Percentiles rank a stretch among this genome's conserved stretches.
Conservation (phyloP, 2,888 invertebrate species). For the Ptychoptera contaminata region DNA sequence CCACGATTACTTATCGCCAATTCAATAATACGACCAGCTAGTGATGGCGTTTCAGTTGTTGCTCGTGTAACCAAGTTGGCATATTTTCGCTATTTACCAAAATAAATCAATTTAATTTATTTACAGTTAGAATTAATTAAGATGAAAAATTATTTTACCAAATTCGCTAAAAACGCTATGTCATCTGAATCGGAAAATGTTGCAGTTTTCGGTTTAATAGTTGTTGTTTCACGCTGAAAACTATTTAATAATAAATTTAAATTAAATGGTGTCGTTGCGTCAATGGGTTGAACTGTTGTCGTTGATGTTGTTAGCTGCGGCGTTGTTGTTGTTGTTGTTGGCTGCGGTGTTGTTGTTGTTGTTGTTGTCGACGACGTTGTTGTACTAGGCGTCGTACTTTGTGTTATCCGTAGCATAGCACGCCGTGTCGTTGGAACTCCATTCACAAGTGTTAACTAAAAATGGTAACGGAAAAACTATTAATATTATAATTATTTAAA, state of each 20-base stretch:
- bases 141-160: constrained; percentile 29
- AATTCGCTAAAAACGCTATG: constrained; percentile 40
- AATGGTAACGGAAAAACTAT: no score
- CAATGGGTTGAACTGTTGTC: not conserved
- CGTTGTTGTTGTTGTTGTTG: constrained; percentile 3
- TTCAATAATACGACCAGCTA: constrained; percentile 39
- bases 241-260: constrained; percentile 2
- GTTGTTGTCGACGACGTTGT: constrained; percentile 7
- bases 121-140: not conserved
- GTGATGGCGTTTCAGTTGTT: constrained; percentile 16
- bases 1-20: constrained; percentile 33
- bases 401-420: constrained; percentile 5
- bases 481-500: not conserved
- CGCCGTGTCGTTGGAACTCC: no score
- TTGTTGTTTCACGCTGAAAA: constrained; percentile 1
- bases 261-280: not conserved
- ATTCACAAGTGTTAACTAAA: no score
- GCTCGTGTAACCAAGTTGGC: constrained; percentile 13
- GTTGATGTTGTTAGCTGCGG: not conserved
- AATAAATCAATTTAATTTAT: constrained; percentile 1
- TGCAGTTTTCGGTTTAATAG: not conserved
- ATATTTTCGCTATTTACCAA: constrained; percentile 15
- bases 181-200: constrained; percentile 39
- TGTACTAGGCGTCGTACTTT: constrained; percentile 9
- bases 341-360: constrained; percentile 4